Base-by-base conservation (phyloP, 2,797 vertebrate species). In the Tangara arthus region DNA sequence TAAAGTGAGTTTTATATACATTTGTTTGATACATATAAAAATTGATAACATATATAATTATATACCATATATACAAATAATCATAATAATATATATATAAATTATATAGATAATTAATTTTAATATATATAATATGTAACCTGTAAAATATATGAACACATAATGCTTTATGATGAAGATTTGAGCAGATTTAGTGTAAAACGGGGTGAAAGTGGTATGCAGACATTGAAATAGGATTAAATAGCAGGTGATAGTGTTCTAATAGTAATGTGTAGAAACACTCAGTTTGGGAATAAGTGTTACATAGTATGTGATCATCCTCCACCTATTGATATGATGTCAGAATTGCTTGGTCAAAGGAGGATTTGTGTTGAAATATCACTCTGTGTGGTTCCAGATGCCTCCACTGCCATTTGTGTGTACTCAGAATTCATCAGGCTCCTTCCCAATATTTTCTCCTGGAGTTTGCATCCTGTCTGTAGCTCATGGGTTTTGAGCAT, bases 361-460 rank as follows among this genome's bases (percentile, higher is more conserved):
- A 32, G 37, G 18, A 53, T 39, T 34, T 63, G 10, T 46, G 12
- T 53, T 65, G 73, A 80, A 81, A 34, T 66, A 14, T 6, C 32
- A 27, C 30, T 61, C 26, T 21, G 0, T 72, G 19, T 77, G 27
- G 17, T 85, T 83, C 30, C 19, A 56, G 27, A 27, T 79, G 34
- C 18, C 41, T 83, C 32, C 0, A 0, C n/a, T 87, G 35, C 32
- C 34, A 3, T 75, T 66, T 71, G 8, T 3, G 2, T 30, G 11
- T 28, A 15, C 49, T 71, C 37, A n/a, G 37, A 83, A 80, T 73
- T 83, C 32, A 44, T 64, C 52, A 34, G 0, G 22, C n/a, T 60
- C 28, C 34, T 70, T 66, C 30, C 32, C 20, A 9, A 0, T 42
- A 47, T 16, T 71, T 83, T 91, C 53, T 39, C 35, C 44, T 68